These are phyloP conservation scores for Notocelia uddmanniana DNA, from an alignment of 2,888 invertebrate genomes.

Conservation along the genomic window DNA sequence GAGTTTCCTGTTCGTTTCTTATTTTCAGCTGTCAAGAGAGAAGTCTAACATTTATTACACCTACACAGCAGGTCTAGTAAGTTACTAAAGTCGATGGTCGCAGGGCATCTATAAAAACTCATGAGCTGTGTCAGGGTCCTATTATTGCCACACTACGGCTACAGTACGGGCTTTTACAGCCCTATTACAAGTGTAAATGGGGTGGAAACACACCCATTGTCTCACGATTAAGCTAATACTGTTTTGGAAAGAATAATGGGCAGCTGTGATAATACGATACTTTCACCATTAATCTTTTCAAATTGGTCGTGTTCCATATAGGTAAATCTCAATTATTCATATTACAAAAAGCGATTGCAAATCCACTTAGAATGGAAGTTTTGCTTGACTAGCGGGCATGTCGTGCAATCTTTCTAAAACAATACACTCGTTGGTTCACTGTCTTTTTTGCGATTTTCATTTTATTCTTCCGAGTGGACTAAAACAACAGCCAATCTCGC, in stretches of 20 bases:
- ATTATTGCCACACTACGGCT: conserved; percentile 39
- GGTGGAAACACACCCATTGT: conserved; percentile 41
- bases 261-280: not conserved
- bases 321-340: not conserved
- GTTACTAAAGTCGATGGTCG: conserved; percentile 7
- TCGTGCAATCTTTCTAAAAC: not conserved
- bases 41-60: not conserved
- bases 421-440: not conserved
- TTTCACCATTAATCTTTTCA: no score
- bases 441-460: not conserved
- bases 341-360: not conserved
- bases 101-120: conserved; percentile 40
- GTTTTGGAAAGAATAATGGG: not conserved
- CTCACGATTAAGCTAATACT: conserved; percentile 35
- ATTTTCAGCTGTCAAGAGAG: no score
- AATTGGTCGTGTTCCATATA: not conserved
- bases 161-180: conserved; percentile 33
- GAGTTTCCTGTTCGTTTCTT: not conserved
- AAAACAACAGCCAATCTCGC: not conserved
- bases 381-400: not conserved
- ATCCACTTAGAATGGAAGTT: not conserved
- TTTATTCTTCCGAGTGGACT: not conserved
- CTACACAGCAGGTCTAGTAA: not conserved
- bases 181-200: conserved; percentile 44
- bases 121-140: conserved; percentile 40